Evolutionary conservation across 2,888 invertebrate genomes (phyloP).

Genomic region (Noctua janthina): DNA sequence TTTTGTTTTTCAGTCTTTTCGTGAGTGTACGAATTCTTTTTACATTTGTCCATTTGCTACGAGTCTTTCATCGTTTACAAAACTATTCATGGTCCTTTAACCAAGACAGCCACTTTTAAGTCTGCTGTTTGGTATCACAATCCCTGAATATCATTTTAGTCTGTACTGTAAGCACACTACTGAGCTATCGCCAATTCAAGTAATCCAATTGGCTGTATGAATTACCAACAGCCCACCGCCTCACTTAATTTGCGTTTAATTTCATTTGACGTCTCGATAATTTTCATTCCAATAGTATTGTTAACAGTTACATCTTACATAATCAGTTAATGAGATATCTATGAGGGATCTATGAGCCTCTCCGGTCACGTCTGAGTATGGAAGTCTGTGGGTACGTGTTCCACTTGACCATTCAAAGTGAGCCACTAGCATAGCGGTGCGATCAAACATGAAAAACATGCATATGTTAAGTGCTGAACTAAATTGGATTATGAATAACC

Average conservation of each 20-base stretch:
- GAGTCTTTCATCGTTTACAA: too few species aligned
- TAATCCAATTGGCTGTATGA: neutral
- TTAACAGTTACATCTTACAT: neutral
- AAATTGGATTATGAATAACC: neutral
- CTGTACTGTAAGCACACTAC: neutral
- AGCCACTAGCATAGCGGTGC: neutral
- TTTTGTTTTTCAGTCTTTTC: neutral
- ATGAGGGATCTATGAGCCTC: neutral
- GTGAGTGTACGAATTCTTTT: neutral
- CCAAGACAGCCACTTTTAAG: neutral
- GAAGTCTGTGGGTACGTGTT: constrained; percentile 25
- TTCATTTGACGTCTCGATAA: neutral
- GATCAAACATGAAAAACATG: constrained; percentile 18
- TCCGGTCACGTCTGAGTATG: constrained; percentile 22
- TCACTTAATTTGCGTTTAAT: neutral
- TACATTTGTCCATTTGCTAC: neutral
- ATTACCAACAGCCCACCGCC: neutral
- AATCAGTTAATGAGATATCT: constrained; percentile 5
- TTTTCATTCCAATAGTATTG: neutral
- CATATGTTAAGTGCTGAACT: neutral
- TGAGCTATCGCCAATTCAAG: neutral
- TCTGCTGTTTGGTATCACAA: neutral
- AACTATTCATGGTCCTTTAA: neutral
- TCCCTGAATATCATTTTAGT: neutral
- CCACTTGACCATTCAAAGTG: constrained; percentile 15